phyloP scores from a whole-genome alignment of 1,140 invertebrate species.

The Aphis gossypii region DNA sequence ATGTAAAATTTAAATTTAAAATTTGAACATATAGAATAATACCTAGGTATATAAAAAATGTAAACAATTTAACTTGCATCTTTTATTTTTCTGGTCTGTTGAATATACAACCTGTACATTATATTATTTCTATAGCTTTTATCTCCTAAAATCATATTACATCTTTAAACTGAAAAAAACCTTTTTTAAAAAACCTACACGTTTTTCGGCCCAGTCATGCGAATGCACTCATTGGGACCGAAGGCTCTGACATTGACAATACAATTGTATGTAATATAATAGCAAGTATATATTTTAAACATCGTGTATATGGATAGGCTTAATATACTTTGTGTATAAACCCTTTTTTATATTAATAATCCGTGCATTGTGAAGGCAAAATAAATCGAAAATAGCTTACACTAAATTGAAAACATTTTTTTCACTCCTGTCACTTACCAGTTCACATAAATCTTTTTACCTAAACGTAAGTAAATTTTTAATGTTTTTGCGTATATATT shows the following conservation, averaged over 20 bases:
- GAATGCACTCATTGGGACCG: neutral
- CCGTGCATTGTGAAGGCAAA: neutral
- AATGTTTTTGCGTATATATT: neutral
- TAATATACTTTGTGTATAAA: neutral
- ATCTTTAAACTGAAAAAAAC: slow-evolving; percentile 9
- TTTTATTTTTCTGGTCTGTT: slow-evolving; percentile 29
- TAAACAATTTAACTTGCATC: neutral
- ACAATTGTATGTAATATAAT: slow-evolving; percentile 6
- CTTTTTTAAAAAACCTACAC: neutral
- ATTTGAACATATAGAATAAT: no score
- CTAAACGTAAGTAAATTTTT: neutral
- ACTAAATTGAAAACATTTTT: slow-evolving; percentile 9
- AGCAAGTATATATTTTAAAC: neutral
- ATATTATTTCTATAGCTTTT: neutral
- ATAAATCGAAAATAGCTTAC: neutral
- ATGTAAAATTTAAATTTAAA: neutral
- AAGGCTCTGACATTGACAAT: neutral
- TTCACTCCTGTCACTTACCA: neutral
- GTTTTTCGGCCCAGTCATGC: neutral
- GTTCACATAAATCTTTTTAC: neutral
- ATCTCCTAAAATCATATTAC: neutral
- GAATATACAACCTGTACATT: neutral
- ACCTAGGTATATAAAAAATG: neutral
- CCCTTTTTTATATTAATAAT: slow-evolving; percentile 25
- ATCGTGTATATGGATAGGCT: neutral